phyloP scores from a whole-genome alignment of 2,113 vertebrate species.

The Cyprinodon tularosa region DNA sequence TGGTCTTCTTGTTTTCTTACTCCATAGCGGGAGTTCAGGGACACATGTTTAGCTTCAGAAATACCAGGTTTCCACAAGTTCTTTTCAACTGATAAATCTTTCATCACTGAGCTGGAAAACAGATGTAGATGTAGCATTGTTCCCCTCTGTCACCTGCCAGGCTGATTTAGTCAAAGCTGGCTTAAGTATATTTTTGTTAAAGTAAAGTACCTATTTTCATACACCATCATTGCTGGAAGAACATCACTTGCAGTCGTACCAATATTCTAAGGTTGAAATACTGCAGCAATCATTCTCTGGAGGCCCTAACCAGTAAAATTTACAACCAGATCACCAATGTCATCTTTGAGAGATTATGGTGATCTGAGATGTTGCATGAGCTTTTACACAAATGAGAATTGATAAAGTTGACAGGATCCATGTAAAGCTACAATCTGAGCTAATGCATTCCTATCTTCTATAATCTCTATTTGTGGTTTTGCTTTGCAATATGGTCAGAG shows the following conservation, averaged over 20 bases:
- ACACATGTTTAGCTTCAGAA: conserved; percentile 62
- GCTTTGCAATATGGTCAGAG: conserved; percentile 37
- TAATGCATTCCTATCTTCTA: conserved; percentile 24
- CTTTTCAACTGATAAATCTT: conserved; percentile 68
- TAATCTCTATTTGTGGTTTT: conserved; percentile 33
- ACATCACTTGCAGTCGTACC: conserved; percentile 58
- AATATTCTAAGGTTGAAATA: conserved; percentile 51
- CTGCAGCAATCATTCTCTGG: conserved; percentile 52
- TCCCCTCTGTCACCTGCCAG: conserved; percentile 46
- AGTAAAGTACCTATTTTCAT: conserved; percentile 37
- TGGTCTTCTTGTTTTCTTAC: background rate
- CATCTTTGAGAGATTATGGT: conserved; percentile 65
- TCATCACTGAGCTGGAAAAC: conserved; percentile 56
- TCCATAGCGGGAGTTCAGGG: conserved; percentile 24
- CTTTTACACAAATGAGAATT: conserved; percentile 51
- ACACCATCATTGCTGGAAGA: conserved; percentile 55
- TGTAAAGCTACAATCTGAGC: conserved; percentile 44
- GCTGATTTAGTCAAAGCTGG: conserved; percentile 39
- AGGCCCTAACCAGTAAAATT: conserved; percentile 59
- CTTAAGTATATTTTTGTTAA: conserved; percentile 58
- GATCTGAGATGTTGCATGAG: conserved; percentile 50
- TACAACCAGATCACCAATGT: conserved; percentile 59
- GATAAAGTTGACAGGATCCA: conserved; percentile 46
- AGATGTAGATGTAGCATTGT: conserved; percentile 42
- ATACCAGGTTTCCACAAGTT: conserved; percentile 56